These are phyloP conservation scores for Pyrrhura leucotis DNA, from an alignment of 2,797 vertebrate genomes.

Conservation along the genomic window DNA sequence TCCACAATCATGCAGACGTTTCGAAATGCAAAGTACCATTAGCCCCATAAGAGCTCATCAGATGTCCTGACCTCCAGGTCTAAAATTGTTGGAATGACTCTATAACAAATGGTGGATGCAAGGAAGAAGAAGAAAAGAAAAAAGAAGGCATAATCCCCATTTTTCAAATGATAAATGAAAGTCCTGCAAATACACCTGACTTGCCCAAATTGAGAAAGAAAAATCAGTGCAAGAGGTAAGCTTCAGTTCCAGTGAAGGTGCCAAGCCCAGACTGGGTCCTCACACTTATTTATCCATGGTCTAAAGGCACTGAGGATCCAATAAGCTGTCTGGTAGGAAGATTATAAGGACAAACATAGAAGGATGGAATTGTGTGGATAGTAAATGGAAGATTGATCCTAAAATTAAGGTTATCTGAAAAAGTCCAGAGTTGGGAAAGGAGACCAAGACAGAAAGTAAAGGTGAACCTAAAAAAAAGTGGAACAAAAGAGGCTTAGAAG, in stretches of 20 bases:
- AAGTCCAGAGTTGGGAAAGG: not conserved
- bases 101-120: not conserved
- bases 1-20: not conserved
- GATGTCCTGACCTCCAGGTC: not conserved
- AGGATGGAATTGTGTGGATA: not conserved
- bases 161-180: not conserved
- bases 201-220: not conserved
- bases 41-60: not conserved
- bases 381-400: not conserved
- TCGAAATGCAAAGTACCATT: not conserved
- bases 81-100: not conserved
- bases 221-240: not conserved
- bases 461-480: not conserved
- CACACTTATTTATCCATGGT: not conserved
- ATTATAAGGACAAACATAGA: not conserved
- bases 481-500: not conserved
- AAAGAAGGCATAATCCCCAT: not conserved
- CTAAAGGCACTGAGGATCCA: not conserved
- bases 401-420: not conserved
- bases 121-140: not conserved
- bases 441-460: not conserved
- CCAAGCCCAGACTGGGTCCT: not conserved
- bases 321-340: not conserved
- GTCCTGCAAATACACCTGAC: rapidly evolving
- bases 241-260: not conserved